Evolutionary conservation across 2,113 vertebrate genomes (phyloP).

Genomic region (Ceyx cyanopectus): DNA sequence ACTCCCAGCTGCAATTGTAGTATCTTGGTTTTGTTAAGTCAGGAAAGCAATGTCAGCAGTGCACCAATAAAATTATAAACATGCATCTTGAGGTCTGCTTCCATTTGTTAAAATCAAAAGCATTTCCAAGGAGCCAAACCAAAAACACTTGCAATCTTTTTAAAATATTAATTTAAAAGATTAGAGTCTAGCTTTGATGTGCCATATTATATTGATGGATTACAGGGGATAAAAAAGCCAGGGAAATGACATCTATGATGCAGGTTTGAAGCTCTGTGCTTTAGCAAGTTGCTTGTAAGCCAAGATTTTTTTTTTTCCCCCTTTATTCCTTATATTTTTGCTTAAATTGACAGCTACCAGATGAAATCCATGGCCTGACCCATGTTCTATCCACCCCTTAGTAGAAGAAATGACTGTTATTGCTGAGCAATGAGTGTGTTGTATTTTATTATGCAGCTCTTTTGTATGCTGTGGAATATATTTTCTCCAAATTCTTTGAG

Average conservation of each 20-base stretch:
- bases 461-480: neutral
- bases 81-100: neutral
- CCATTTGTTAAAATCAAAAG: slow-evolving; percentile 11
- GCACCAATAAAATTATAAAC: neutral
- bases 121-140: slow-evolving; percentile 1
- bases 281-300: slow-evolving; percentile 9
- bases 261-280: neutral
- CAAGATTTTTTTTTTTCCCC: neutral
- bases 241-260: neutral
- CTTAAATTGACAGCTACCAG: slow-evolving; percentile 3
- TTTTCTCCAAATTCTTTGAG: neutral
- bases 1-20: neutral
- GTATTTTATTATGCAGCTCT: neutral
- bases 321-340: neutral
- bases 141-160: slow-evolving; percentile 31
- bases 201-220: slow-evolving; percentile 24
- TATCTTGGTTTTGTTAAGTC: neutral
- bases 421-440: neutral
- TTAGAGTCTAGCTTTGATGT: slow-evolving; percentile 33
- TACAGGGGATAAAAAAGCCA: slow-evolving; percentile 12
- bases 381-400: neutral
- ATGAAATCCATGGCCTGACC: neutral
- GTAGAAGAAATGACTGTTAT: neutral
- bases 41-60: neutral
- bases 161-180: slow-evolving; percentile 48